Evolutionary conservation across 2,888 invertebrate species (phyloP).

Genomic region (Cephalotes varians): DNA sequence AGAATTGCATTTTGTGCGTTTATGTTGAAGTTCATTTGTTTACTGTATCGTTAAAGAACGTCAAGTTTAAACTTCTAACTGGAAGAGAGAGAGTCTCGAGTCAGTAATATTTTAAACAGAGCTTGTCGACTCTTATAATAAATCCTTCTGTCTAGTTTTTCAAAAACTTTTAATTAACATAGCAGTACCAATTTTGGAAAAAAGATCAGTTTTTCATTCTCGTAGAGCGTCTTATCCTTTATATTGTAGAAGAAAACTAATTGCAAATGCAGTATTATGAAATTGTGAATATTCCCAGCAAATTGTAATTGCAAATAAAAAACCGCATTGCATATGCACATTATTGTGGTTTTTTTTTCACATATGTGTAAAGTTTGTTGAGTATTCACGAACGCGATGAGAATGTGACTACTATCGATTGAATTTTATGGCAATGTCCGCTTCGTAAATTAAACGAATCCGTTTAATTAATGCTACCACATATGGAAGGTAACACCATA

Average conservation of each 20-base stretch:
- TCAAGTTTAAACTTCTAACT: neutral
- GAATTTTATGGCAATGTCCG: slow-evolving; percentile 43
- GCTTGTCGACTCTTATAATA: neutral
- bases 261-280: neutral
- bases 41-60: neutral
- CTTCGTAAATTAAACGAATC: slow-evolving; percentile 35
- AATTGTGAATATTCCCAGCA: slow-evolving; percentile 9
- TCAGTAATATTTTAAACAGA: slow-evolving; percentile 17
- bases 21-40: neutral
- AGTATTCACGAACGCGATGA: slow-evolving; percentile 42
- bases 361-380: neutral
- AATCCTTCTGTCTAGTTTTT: slow-evolving; percentile 7
- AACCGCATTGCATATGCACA: neutral
- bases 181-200: neutral
- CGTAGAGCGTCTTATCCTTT: neutral
- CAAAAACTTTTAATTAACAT: slow-evolving; percentile 12
- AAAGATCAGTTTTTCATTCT: neutral
- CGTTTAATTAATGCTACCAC: slow-evolving; percentile 61
- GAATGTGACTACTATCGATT: slow-evolving; percentile 7
- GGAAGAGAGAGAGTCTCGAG: neutral
- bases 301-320: slow-evolving; percentile 50
- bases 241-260: neutral
- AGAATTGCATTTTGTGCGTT: neutral
- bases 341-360: slow-evolving; percentile 24
- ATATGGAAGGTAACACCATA: neutral